These are phyloP conservation scores for Sceloporus undulatus DNA, from an alignment of 2,113 vertebrate species.

Conservation along the genomic window DNA sequence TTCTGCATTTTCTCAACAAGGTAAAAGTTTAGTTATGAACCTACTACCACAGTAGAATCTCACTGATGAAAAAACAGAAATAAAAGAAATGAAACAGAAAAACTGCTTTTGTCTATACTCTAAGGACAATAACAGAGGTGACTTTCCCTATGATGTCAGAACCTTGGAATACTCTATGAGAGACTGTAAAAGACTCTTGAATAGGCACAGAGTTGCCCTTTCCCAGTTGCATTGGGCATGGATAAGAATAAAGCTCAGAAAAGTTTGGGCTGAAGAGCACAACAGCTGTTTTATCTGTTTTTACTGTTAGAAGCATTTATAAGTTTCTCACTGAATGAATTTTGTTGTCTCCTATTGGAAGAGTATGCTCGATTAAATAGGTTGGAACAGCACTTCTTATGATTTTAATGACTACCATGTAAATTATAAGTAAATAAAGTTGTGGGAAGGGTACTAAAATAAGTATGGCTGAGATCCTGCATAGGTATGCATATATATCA, in stretches of 20 bases:
- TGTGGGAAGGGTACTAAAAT: too few species aligned
- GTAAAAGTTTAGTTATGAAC: not conserved
- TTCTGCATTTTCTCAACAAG: not conserved
- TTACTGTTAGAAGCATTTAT: not conserved
- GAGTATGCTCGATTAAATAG: too few species aligned
- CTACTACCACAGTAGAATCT: not conserved
- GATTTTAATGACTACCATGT: too few species aligned
- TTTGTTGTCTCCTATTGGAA: too few species aligned
- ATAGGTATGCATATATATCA: too few species aligned
- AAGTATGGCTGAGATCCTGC: too few species aligned
- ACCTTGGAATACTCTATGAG: too few species aligned
- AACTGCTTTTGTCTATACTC: not conserved
- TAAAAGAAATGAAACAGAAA: not conserved
- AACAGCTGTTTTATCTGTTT: not conserved
- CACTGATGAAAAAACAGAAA: not conserved
- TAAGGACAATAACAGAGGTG: not conserved
- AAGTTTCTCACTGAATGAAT: not conserved
- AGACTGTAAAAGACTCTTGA: too few species aligned
- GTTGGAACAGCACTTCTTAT: too few species aligned
- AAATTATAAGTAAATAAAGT: too few species aligned
- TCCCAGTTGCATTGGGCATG: not conserved
- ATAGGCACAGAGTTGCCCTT: not conserved
- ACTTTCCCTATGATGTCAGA: not conserved
- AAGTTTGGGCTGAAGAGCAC: not conserved
- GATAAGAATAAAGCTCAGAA: not conserved